Percentiles rank a stretch among this genome's conserved stretches.
Evolutionary conservation across 2,888 invertebrate species (phyloP).

Genomic region (Nemurella pictetii): DNA sequence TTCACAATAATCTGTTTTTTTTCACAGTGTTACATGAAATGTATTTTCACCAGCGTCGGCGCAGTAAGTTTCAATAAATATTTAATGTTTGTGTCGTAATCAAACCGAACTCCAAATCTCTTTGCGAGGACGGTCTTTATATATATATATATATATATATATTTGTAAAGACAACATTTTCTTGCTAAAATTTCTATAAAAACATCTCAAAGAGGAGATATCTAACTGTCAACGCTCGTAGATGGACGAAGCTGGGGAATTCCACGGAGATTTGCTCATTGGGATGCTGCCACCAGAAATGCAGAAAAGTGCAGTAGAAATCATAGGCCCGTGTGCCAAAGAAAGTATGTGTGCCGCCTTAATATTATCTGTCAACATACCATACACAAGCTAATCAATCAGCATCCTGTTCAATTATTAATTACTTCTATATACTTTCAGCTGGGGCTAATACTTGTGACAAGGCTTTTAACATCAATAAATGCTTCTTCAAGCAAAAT

Average conservation of each 20-base stretch:
- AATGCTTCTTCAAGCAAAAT: conserved; percentile 47
- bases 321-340: conserved; percentile 8
- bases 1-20: conserved; percentile 7
- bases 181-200: not conserved
- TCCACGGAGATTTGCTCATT: not conserved
- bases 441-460: conserved; percentile 48
- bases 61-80: too few relatives aligned
- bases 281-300: conserved; percentile 19
- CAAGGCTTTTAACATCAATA: conserved; percentile 46
- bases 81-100: too few relatives aligned
- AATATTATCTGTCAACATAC: not conserved
- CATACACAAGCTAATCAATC: not conserved
- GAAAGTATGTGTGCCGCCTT: conserved; percentile 5
- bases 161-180: too few relatives aligned
- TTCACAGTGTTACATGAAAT: conserved; percentile 47
- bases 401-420: not conserved
- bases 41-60: conserved; percentile 44
- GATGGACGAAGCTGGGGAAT: conserved; percentile 28
- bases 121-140: too few relatives aligned
- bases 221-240: not conserved
- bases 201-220: not conserved
- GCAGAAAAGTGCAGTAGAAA: not conserved
- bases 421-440: conserved; percentile 43
- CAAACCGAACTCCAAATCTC: not conserved
- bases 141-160: too few relatives aligned